A percentile compares a stretch with the other conserved stretches of the same genome.
phyloP scores from a whole-genome alignment of 2,113 vertebrate species.

The Cinclus cinclus region DNA sequence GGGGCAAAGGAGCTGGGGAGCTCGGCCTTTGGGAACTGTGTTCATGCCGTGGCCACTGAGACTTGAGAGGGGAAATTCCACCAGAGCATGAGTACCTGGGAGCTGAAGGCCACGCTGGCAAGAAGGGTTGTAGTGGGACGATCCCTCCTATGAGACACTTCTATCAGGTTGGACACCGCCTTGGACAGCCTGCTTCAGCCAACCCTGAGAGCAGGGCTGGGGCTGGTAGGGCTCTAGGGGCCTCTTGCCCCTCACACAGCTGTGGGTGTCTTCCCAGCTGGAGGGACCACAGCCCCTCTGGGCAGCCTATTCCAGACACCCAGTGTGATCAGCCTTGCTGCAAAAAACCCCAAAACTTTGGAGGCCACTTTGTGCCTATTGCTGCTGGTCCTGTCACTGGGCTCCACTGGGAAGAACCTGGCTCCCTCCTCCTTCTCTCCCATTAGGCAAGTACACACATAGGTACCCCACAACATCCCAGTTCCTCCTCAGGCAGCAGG shows the following conservation, averaged over 20 bases:
- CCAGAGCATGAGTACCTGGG: too few relatives aligned
- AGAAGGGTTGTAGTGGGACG: rapidly evolving
- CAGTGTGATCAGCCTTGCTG: background rate
- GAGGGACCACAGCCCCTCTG: background rate
- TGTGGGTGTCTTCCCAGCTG: rapidly evolving
- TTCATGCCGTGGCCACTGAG: rapidly evolving
- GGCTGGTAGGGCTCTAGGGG: too few relatives aligned
- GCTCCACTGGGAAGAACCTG: background rate
- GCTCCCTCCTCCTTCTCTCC: background rate
- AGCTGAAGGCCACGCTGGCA: background rate
- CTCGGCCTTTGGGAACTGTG: background rate
- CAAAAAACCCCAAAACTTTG: rapidly evolving
- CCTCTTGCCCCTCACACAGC: rapidly evolving
- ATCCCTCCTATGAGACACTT: background rate
- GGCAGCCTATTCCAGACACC: background rate
- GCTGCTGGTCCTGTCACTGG: background rate
- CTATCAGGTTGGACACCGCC: rapidly evolving
- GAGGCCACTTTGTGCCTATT: background rate
- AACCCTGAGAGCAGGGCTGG: background rate
- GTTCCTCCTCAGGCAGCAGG: rapidly evolving
- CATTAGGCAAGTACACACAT: rapidly evolving
- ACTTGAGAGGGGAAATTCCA: background rate
- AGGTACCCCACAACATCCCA: background rate
- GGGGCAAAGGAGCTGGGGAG: rapidly evolving
- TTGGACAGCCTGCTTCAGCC: background rate